Evolutionary conservation across 2,888 invertebrate species (phyloP).

Genomic region (Scaptomyza reducta): DNA sequence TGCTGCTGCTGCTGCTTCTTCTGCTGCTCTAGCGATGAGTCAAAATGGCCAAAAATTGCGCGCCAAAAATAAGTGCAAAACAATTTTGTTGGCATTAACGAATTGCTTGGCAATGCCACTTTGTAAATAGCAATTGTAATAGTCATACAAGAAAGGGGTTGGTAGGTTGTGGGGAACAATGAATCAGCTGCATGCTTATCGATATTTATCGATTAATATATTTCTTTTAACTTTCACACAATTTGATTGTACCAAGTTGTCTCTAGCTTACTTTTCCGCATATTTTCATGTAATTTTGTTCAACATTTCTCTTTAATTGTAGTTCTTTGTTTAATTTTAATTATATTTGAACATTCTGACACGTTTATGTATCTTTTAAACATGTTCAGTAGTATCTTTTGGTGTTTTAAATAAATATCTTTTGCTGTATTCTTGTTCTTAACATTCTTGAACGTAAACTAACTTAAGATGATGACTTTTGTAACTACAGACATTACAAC

Average conservation of each 20-base stretch:
- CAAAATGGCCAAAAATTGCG: constrained; percentile 57
- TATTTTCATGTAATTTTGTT: neutral
- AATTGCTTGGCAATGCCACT: constrained; percentile 34
- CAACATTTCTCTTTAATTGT: neutral
- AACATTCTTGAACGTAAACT: constrained; percentile 12
- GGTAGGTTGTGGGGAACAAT: neutral
- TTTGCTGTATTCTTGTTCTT: constrained; percentile 6
- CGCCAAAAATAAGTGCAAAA: constrained; percentile 57
- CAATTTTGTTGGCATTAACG: constrained; percentile 49
- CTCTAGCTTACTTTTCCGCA: neutral
- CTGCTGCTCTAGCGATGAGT: constrained; percentile 44
- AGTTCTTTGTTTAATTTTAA: neutral
- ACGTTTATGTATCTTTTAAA: neutral
- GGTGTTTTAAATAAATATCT: neutral
- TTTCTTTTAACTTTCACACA: no score
- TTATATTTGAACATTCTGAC: neutral
- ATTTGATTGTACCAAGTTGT: no score
- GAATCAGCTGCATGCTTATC: neutral
- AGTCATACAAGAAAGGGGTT: constrained; percentile 29
- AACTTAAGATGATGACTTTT: constrained; percentile 27
- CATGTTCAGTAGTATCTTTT: constrained; percentile 11
- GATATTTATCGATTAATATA: neutral
- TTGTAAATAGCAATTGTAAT: constrained; percentile 56
- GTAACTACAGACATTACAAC: constrained; percentile 3
- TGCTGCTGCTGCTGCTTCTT: neutral